Evolutionary conservation across 2,797 vertebrate species (phyloP).

Genomic region (Sternotherus odoratus): DNA sequence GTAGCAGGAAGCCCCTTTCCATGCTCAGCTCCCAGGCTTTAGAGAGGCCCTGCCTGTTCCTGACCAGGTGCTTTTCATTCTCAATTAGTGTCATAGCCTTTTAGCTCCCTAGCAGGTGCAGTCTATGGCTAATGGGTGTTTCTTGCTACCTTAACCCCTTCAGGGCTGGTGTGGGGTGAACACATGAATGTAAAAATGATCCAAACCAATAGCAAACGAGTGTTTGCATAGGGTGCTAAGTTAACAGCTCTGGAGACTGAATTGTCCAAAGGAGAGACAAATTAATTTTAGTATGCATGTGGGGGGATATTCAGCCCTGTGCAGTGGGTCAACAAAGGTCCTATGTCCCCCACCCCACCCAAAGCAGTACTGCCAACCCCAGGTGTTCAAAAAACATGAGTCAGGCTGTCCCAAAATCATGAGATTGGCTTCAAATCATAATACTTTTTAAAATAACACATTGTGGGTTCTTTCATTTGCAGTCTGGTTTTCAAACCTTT

Average conservation of each 20-base stretch:
- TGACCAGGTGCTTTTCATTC: no score
- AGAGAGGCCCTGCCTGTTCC: no score
- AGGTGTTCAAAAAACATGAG: not conserved
- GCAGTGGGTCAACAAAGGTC: not conserved
- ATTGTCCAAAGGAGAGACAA: not conserved
- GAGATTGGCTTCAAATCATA: not conserved
- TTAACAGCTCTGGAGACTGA: conserved; percentile 15
- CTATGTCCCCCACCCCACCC: not conserved
- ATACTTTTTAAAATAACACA: not conserved
- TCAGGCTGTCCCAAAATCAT: not conserved
- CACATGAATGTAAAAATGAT: no score
- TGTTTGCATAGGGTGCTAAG: no score
- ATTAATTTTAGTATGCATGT: conserved; percentile 38
- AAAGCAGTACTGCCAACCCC: not conserved
- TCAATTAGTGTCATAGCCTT: no score
- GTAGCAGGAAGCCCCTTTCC: no score
- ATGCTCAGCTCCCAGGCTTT: no score
- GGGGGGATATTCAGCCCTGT: conserved; percentile 48
- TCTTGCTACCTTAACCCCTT: no score
- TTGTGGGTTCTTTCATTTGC: not conserved
- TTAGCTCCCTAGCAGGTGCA: no score
- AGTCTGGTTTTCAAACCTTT: not conserved
- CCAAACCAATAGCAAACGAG: no score
- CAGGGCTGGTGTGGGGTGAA: no score
- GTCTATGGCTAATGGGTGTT: no score